Percentiles rank a stretch among this genome's conserved stretches.
Conservation (phyloP, 2,888 invertebrate species). For the Ochropacha duplaris region DNA sequence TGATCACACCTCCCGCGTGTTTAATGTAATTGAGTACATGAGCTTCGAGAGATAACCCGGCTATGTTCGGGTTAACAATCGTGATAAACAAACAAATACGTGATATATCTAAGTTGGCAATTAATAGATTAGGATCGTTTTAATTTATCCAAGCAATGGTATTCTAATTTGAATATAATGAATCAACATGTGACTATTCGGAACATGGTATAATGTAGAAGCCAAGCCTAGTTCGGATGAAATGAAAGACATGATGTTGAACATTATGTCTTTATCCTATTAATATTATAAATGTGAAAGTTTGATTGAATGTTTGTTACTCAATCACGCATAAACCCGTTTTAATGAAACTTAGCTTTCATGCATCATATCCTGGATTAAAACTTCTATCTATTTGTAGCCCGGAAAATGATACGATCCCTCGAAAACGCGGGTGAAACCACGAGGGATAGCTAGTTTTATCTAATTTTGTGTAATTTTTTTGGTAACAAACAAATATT, state of each 20-base stretch:
- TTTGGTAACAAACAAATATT: too few relatives aligned
- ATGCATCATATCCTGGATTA: too few relatives aligned
- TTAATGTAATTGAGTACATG: slow-evolving; percentile 51
- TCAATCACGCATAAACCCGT: too few relatives aligned
- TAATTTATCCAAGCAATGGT: slow-evolving; percentile 23
- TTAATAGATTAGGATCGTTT: slow-evolving; percentile 51
- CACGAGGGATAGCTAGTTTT: too few relatives aligned
- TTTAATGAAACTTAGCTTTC: too few relatives aligned
- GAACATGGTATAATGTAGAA: too few relatives aligned
- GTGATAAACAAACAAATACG: slow-evolving; percentile 26
- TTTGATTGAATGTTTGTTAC: too few relatives aligned
- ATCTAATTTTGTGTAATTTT: too few relatives aligned
- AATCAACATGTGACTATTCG: background rate
- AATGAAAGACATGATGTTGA: background rate
- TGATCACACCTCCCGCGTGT: slow-evolving; percentile 59
- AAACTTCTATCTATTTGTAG: too few relatives aligned
- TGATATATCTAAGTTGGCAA: slow-evolving; percentile 44
- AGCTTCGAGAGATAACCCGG: slow-evolving; percentile 18
- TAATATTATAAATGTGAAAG: background rate
- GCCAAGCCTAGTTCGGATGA: background rate
- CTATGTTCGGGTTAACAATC: slow-evolving; percentile 15
- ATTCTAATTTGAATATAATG: slow-evolving; percentile 6
- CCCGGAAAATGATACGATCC: too few relatives aligned
- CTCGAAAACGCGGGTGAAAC: too few relatives aligned
- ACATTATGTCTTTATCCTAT: too few relatives aligned